A percentile compares a stretch with the other conserved stretches of the same genome.
These are phyloP conservation scores for Gnathonemus longibarbis DNA, from an alignment of 2,113 vertebrate genomes.

Conservation along the genomic window DNA sequence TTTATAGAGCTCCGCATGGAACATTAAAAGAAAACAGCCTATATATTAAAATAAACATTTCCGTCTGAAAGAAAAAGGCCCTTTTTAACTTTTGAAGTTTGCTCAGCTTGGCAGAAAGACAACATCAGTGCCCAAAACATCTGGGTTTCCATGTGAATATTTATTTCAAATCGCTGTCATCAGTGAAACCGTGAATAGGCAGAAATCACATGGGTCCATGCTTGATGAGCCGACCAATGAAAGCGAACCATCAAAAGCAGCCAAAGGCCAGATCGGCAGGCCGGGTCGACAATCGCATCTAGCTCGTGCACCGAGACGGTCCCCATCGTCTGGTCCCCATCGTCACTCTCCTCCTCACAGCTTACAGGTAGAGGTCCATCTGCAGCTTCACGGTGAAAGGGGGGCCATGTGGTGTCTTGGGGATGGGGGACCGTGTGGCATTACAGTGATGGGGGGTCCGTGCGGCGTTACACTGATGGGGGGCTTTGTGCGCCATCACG, in stretches of 20 bases:
- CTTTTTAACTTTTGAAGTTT: constrained; percentile 23
- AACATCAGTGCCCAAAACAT: constrained; percentile 19
- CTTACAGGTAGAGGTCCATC: not conserved
- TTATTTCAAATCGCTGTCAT: constrained; percentile 19
- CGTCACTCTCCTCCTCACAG: not conserved
- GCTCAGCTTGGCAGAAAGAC: constrained; percentile 25
- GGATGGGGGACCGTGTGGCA: too few species aligned
- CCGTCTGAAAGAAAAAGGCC: constrained; percentile 17
- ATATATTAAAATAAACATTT: constrained; percentile 27
- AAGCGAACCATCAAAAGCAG: constrained; percentile 6
- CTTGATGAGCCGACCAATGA: constrained; percentile 2
- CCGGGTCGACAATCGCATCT: not conserved
- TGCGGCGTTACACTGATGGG: too few species aligned
- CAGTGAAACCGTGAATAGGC: constrained; percentile 10
- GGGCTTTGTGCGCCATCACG: too few species aligned
- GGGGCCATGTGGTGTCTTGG: too few species aligned
- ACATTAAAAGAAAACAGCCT: constrained; percentile 27
- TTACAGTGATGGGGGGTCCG: not conserved
- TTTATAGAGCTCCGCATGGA: constrained; percentile 26
- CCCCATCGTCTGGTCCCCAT: not conserved
- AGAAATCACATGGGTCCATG: not conserved
- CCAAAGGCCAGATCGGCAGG: not conserved
- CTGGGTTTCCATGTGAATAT: constrained; percentile 23
- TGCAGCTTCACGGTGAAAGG: not conserved
- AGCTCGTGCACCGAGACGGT: not conserved